Evolutionary conservation across 2,888 invertebrate species (phyloP).

Genomic region (Dasypogon diadema): DNA sequence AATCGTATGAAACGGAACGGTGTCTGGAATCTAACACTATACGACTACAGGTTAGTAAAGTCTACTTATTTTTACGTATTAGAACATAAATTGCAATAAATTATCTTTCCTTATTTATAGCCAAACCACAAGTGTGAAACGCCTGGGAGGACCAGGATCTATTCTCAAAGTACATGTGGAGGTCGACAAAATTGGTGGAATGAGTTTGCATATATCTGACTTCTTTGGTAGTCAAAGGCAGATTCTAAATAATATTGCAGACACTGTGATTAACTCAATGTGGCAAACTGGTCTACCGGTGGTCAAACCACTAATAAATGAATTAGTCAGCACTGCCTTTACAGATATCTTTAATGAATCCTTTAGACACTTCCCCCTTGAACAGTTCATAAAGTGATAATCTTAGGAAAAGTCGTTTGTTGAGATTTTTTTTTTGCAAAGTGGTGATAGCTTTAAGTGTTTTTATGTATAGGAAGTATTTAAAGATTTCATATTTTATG

Average conservation of each 20-base stretch:
- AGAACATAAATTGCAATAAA: too few relatives aligned
- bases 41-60: constrained; percentile 71
- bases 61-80: too few relatives aligned
- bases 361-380: constrained; percentile 80
- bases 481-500: too few relatives aligned
- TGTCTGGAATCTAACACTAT: constrained; percentile 80
- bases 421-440: too few relatives aligned
- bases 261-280: constrained; percentile 81
- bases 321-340: constrained; percentile 85
- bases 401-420: neutral
- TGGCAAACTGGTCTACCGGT: constrained; percentile 86
- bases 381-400: constrained; percentile 71
- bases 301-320: constrained; percentile 82
- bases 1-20: constrained; percentile 75
- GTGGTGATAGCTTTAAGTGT: too few relatives aligned
- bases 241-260: constrained; percentile 75
- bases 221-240: constrained; percentile 75
- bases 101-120: constrained; percentile 60
- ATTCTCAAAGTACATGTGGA: constrained; percentile 76
- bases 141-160: constrained; percentile 67
- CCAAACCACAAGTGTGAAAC: constrained; percentile 70
- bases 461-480: too few relatives aligned
- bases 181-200: constrained; percentile 80
- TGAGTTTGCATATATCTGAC: constrained; percentile 83
- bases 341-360: constrained; percentile 84